These are phyloP conservation scores for Drosophila ogumai DNA, from an alignment of 1,140 invertebrate genomes.

Conservation along the genomic window DNA sequence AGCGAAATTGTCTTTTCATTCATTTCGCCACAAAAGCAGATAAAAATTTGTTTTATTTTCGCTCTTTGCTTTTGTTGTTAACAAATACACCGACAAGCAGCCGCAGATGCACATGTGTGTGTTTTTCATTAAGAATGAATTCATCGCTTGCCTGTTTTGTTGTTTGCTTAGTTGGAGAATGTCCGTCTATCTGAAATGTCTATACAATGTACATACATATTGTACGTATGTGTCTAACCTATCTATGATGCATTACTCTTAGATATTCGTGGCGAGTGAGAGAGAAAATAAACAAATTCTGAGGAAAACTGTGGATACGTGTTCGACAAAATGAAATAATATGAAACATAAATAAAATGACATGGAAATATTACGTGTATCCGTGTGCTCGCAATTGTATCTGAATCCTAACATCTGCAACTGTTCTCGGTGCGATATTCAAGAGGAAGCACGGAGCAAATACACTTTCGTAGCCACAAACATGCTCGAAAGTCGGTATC, in stretches of 20 bases:
- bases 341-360: slow-evolving; percentile 19
- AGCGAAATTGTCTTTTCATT: slow-evolving; percentile 71
- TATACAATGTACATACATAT: slow-evolving; percentile 5
- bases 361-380: slow-evolving; percentile 15
- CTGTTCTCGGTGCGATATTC: slow-evolving; percentile 8
- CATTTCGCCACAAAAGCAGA: slow-evolving; percentile 66
- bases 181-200: slow-evolving; percentile 12
- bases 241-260: slow-evolving; percentile 46
- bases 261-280: slow-evolving; percentile 10
- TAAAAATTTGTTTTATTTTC: slow-evolving; percentile 54
- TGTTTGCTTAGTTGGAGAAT: slow-evolving; percentile 41
- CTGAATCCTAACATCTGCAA: slow-evolving; percentile 17
- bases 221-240: slow-evolving; percentile 8
- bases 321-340: slow-evolving; percentile 21
- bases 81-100: slow-evolving; percentile 24
- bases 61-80: slow-evolving; percentile 36
- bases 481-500: slow-evolving; percentile 15
- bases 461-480: slow-evolving; percentile 9
- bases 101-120: slow-evolving; percentile 14
- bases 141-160: slow-evolving; percentile 37
- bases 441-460: slow-evolving; percentile 15
- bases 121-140: slow-evolving; percentile 79
- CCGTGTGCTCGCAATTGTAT: slow-evolving; percentile 17
- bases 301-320: slow-evolving; percentile 3
- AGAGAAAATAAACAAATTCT: slow-evolving; percentile 36